These are phyloP conservation scores for Aphidius ervi DNA, from an alignment of 1,140 invertebrate genomes.

Conservation along the genomic window DNA sequence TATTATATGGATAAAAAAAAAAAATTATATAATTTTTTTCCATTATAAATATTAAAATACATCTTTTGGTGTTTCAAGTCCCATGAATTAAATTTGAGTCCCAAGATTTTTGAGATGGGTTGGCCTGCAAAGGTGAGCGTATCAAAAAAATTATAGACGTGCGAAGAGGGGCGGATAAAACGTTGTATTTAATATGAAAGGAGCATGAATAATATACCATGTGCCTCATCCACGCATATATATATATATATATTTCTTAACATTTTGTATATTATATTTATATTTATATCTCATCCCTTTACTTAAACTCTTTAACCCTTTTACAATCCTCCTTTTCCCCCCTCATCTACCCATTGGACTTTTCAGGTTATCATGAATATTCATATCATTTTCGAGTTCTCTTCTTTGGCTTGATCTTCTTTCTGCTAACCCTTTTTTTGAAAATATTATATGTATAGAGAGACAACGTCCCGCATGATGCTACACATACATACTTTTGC, in stretches of 20 bases:
- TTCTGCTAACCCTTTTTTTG: too few relatives aligned
- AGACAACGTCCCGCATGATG: constrained; percentile 10
- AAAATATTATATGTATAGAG: neutral
- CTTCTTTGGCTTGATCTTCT: neutral
- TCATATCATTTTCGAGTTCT: constrained; percentile 6
- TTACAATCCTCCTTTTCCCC: constrained; percentile 19
- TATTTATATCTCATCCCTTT: constrained; percentile 29
- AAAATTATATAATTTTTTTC: neutral
- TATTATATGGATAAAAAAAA: neutral
- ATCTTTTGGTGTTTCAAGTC: constrained; percentile 6
- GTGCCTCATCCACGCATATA: too few relatives aligned
- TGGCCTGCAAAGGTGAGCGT: constrained; percentile 11
- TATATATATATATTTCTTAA: too few relatives aligned
- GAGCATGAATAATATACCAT: constrained; percentile 41
- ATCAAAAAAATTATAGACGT: constrained; percentile 36
- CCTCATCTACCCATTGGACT: constrained; percentile 16
- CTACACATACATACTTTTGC: neutral
- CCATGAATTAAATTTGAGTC: constrained; percentile 17
- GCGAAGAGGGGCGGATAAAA: constrained; percentile 37
- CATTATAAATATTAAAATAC: constrained; percentile 4
- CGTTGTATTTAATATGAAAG: constrained; percentile 49
- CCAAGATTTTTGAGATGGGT: constrained; percentile 24
- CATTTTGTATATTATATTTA: too few relatives aligned
- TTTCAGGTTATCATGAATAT: constrained; percentile 17
- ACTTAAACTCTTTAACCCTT: constrained; percentile 39